phyloP scores from a whole-genome alignment of 2,113 vertebrate species.

The Corvus moneduloides region DNA sequence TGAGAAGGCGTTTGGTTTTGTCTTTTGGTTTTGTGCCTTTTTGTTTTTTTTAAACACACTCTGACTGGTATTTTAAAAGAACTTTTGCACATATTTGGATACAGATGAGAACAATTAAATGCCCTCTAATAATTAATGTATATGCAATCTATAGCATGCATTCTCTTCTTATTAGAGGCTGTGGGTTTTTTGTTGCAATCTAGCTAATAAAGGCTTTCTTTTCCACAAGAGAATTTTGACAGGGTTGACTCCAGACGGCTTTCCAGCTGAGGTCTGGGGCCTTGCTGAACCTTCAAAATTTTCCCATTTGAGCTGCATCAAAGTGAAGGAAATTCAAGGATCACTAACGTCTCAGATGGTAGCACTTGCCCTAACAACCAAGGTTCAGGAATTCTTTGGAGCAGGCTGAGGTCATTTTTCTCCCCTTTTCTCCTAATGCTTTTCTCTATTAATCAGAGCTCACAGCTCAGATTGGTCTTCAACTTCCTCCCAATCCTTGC shows the following conservation, averaged over 20 bases:
- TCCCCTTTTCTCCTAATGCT: constrained; percentile 90
- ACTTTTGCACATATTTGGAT: constrained; percentile 33
- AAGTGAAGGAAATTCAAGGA: constrained; percentile 95
- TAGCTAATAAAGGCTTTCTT: constrained; percentile 82
- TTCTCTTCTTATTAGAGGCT: constrained; percentile 64
- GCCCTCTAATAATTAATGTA: constrained; percentile 60
- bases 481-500: constrained; percentile 99
- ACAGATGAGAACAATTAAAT: constrained; percentile 55
- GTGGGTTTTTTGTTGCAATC: constrained; percentile 73
- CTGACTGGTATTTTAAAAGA: neutral
- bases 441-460: constrained; percentile 99
- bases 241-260: constrained; percentile 85
- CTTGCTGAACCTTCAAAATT: constrained; percentile 84
- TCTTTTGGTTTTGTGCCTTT: neutral
- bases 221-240: constrained; percentile 83
- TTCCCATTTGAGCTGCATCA: constrained; percentile 90
- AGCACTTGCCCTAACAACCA: constrained; percentile 95
- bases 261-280: constrained; percentile 85
- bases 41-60: neutral
- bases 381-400: constrained; percentile 97
- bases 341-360: constrained; percentile 94
- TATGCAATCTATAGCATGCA: constrained; percentile 47
- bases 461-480: constrained; percentile 98
- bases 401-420: constrained; percentile 92
- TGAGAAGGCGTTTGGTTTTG: neutral